Percentiles rank a stretch among this genome's conserved stretches.
Evolutionary conservation across 2,113 vertebrate genomes (phyloP).

Genomic region (Hippocampus comes): DNA sequence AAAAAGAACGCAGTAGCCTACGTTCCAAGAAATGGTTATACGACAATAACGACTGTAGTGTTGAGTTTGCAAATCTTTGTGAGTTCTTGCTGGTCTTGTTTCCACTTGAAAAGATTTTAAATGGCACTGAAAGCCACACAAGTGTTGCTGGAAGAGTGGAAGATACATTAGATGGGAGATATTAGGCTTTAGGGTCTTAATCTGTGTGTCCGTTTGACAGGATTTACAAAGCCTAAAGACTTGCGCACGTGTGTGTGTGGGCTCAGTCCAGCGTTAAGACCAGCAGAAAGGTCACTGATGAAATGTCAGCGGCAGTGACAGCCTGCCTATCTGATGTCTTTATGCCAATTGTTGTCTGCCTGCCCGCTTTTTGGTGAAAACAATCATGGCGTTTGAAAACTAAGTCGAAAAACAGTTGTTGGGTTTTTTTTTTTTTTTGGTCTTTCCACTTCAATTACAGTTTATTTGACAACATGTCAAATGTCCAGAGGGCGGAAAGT

Average conservation of each 20-base stretch:
- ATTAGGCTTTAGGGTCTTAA: conserved; percentile 21
- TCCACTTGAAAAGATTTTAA: not conserved
- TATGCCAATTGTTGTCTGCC: not conserved
- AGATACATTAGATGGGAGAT: conserved; percentile 12
- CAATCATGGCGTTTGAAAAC: not conserved
- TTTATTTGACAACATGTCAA: too few relatives aligned
- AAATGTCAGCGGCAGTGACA: conserved; percentile 36
- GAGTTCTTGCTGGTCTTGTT: not conserved
- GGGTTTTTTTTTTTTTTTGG: too few relatives aligned
- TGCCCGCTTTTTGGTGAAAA: not conserved
- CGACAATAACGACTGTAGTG: too few relatives aligned
- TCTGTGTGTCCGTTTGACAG: conserved; percentile 22
- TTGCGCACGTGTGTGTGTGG: conserved; percentile 9
- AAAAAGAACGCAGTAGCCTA: too few relatives aligned
- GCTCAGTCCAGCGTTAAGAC: conserved; percentile 14
- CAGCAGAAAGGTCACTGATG: conserved; percentile 42
- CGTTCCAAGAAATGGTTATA: too few relatives aligned
- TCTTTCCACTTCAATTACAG: too few relatives aligned
- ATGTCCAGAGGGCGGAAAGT: too few relatives aligned
- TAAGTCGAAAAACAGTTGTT: not conserved
- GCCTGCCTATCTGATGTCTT: conserved; percentile 14
- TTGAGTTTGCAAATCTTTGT: too few relatives aligned
- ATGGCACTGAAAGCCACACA: not conserved
- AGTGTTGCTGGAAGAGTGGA: not conserved
- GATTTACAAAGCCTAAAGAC: conserved; percentile 20